These are phyloP conservation scores for Sphyrna mokarran DNA, from an alignment of 2,113 vertebrate species.

Conservation along the genomic window DNA sequence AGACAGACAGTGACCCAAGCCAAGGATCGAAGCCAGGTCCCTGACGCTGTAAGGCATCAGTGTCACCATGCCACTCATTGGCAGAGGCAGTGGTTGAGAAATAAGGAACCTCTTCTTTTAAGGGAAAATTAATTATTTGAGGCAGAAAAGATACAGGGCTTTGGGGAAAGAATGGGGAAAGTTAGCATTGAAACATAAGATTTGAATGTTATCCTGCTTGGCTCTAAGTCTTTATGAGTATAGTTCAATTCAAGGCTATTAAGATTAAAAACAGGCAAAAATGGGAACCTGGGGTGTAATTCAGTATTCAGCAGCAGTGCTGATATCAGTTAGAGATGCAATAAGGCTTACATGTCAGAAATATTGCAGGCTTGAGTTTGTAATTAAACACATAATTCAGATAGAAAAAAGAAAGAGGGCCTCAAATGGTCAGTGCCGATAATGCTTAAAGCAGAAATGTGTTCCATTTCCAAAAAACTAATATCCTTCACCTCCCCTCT, in stretches of 20 bases:
- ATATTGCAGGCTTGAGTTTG: not conserved
- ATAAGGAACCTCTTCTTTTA: too few species aligned
- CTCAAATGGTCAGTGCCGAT: not conserved
- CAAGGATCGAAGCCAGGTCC: too few species aligned
- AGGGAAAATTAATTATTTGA: too few species aligned
- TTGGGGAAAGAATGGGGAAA: too few species aligned
- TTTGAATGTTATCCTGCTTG: not conserved
- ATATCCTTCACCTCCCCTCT: not conserved
- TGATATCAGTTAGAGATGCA: too few species aligned
- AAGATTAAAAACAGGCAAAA: not conserved
- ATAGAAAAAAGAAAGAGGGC: not conserved
- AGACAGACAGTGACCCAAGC: too few species aligned
- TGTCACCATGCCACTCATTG: too few species aligned
- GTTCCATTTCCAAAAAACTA: not conserved
- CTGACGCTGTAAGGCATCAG: too few species aligned
- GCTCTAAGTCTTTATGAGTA: not conserved
- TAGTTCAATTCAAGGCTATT: not conserved
- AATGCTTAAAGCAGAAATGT: not conserved
- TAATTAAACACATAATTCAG: not conserved
- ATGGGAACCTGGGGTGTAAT: not conserved
- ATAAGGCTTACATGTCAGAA: not conserved
- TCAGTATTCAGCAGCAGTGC: not conserved
- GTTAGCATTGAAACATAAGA: not conserved
- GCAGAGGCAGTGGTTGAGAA: too few species aligned
- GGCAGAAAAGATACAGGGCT: too few species aligned